Percentiles rank a stretch among this genome's conserved stretches.
Conservation (phyloP, 2,888 invertebrate genomes). For the Bellardia bayeri region DNA sequence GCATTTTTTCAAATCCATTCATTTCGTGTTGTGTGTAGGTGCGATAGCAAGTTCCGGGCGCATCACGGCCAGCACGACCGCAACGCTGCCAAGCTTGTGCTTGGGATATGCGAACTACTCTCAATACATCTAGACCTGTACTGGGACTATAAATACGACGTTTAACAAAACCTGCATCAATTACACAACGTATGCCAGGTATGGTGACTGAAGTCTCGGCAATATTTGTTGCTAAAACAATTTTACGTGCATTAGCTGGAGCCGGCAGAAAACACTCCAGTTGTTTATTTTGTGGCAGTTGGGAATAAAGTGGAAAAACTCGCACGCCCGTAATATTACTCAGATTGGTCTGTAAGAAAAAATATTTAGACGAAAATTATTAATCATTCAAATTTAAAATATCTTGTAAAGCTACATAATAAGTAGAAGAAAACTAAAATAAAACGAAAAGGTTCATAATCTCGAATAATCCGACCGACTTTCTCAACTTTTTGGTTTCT, state of each 20-base stretch:
- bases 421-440: too few species aligned
- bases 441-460: too few species aligned
- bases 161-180: conserved; percentile 97
- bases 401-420: too few species aligned
- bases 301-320: conserved; percentile 95
- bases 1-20: conserved; percentile 88
- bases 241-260: conserved; percentile 91
- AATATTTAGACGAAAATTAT: not conserved
- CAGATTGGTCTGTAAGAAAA: conserved; percentile 81
- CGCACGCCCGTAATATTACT: conserved; percentile 87
- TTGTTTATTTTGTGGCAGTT: conserved; percentile 93
- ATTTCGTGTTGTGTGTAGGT: conserved; percentile 93
- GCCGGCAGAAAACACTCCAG: conserved; percentile 92
- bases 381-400: too few species aligned
- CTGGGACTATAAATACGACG: conserved; percentile 92
- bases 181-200: conserved; percentile 94
- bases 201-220: conserved; percentile 99
- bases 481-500: too few species aligned
- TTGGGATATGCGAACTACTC: conserved; percentile 92
- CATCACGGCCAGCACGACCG: conserved; percentile 95
- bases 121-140: conserved; percentile 93
- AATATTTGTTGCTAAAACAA: conserved; percentile 97
- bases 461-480: too few species aligned
- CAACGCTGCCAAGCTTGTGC: conserved; percentile 97
- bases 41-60: conserved; percentile 93